Base-by-base conservation (phyloP, 2,888 invertebrate genomes). In the Agrochola macilenta region DNA sequence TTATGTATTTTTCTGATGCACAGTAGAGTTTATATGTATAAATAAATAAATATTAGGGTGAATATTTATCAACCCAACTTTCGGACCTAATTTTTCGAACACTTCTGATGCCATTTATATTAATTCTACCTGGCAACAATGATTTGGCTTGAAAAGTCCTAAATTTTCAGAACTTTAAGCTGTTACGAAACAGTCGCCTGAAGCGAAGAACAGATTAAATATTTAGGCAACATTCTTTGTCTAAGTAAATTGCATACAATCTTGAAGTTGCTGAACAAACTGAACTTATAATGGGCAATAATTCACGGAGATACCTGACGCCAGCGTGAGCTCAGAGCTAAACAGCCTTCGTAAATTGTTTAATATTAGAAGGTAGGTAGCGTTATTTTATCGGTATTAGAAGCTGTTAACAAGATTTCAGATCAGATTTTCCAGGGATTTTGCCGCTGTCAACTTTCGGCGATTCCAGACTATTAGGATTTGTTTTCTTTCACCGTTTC, bases 161-260 rank as follows among this genome's bases (percentile, higher is more conserved):
- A 66, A 78, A 35, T 63, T 64, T 73, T 58, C n/a, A 35, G 46
- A 17, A 26, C 64, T 54, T 76, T 39, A 46, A 74, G 7, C 20
- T 35, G 43, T 60, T 52, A 5, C 14, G 60, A 74, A 75, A 71
- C 46, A 26, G 70, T 60, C 76, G 66, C 77, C 68, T 69, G 68
- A 69, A 84, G 76, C 61, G 76, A 69, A 79, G 60, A 83, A 74
- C 78, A 81, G 81, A 89, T 90, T 90, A 90, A 91, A 89, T 89
- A 91, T 91, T 91, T 83, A 84, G 73, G 78, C 81, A 54, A 81
- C 80, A 88, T 87, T 87, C 89, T 78, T 86, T 87, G 86, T 87
- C 85, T 88, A 74, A 81, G 72, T 79, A 84, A 82, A 83, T 88
- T 86, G 87, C 83, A 78, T 87, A 83, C 86, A 86, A 87, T 87